phyloP scores from a whole-genome alignment of 2,888 invertebrate genomes.

The Lamellibrachia columna region DNA sequence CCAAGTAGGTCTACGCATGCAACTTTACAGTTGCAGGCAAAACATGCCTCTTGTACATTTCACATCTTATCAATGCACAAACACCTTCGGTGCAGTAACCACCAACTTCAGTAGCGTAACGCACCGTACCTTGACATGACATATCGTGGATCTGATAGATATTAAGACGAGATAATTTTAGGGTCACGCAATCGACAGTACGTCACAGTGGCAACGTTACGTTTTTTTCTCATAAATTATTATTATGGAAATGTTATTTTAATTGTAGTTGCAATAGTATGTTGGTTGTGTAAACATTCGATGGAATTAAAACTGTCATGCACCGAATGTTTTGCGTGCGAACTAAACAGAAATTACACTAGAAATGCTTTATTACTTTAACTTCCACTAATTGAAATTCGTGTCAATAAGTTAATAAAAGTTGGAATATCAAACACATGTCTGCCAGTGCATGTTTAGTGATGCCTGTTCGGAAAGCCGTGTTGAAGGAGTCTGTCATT shows the following conservation, averaged over 20 bases:
- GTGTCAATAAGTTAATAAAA: neutral
- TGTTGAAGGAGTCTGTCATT: neutral
- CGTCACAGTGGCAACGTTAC: too few relatives aligned
- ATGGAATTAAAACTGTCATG: neutral
- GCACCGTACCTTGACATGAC: neutral
- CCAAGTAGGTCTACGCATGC: too few relatives aligned
- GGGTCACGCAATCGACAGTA: too few relatives aligned
- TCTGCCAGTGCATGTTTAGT: neutral
- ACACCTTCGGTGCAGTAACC: neutral
- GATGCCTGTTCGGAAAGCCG: neutral
- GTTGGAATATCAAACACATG: neutral
- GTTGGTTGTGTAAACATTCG: neutral
- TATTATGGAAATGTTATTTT: too few relatives aligned
- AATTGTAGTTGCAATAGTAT: neutral
- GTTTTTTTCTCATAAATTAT: too few relatives aligned
- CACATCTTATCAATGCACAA: neutral
- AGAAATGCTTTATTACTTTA: neutral
- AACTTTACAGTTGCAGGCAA: too few relatives aligned
- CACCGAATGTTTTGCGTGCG: neutral
- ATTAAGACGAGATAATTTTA: neutral
- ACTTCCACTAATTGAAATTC: neutral
- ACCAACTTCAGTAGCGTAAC: neutral
- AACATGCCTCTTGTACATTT: too few relatives aligned
- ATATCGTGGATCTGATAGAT: neutral
- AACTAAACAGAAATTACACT: neutral